Evolutionary conservation across 1,140 invertebrate genomes (phyloP).

Genomic region (Pomacea maculata): DNA sequence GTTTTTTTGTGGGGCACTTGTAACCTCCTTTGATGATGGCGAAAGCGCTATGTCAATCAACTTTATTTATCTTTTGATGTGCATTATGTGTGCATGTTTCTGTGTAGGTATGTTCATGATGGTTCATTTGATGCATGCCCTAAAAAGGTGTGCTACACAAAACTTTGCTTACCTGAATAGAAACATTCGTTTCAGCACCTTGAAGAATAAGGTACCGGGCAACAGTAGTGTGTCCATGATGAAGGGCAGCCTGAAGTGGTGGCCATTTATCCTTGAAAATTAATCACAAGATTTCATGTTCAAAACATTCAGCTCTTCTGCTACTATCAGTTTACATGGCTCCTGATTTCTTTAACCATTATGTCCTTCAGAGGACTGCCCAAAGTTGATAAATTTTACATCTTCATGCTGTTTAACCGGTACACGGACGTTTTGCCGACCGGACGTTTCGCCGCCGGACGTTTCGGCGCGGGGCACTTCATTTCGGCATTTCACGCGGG

Average conservation of each 20-base stretch:
- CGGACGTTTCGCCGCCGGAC: no score
- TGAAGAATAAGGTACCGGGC: conserved; percentile 33
- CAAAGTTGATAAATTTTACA: not conserved
- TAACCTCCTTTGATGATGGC: no score
- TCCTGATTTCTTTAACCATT: not conserved
- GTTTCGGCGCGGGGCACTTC: no score
- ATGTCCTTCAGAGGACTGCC: not conserved
- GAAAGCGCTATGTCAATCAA: no score
- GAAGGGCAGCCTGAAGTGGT: conserved; percentile 34
- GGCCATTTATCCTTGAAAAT: conserved; percentile 19
- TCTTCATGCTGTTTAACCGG: not conserved
- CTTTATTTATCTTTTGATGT: not conserved
- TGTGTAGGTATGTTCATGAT: no score
- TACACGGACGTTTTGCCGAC: no score
- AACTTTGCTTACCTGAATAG: conserved; percentile 25
- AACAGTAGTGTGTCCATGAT: conserved; percentile 30
- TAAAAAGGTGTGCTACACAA: no score
- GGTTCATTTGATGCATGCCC: no score
- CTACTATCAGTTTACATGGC: not conserved
- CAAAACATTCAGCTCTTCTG: not conserved
- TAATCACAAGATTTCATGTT: conserved; percentile 67
- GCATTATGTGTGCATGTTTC: not conserved
- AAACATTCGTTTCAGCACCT: conserved; percentile 35
- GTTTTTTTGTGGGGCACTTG: no score
- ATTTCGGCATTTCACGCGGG: no score